These are phyloP conservation scores for Onychostoma macrolepis DNA, from an alignment of 2,113 vertebrate species.

Conservation along the genomic window DNA sequence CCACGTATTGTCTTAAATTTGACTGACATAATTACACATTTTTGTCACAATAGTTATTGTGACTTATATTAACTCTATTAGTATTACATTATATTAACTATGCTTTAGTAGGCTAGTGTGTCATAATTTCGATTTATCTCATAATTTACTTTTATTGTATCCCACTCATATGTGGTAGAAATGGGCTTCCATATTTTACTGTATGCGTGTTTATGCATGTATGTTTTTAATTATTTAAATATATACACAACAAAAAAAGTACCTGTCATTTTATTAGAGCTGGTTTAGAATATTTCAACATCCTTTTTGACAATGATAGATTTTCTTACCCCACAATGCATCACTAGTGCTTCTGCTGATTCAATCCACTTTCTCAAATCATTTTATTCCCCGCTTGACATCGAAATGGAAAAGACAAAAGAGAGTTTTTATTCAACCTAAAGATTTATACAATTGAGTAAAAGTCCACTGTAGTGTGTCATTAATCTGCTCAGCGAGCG, in stretches of 20 bases:
- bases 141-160: not conserved
- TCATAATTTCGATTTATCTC: not conserved
- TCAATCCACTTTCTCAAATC: not conserved
- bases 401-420: not conserved
- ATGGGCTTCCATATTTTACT: not conserved
- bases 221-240: not conserved
- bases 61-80: too few relatives aligned
- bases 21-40: too few relatives aligned
- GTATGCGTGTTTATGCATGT: not conserved
- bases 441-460: not conserved
- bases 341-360: not conserved
- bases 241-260: slow-evolving; percentile 22
- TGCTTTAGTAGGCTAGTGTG: too few relatives aligned
- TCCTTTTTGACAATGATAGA: not conserved
- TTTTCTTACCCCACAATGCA: not conserved
- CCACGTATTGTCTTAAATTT: too few relatives aligned
- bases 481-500: slow-evolving; percentile 29
- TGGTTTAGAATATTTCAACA: not conserved
- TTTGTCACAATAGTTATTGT: too few relatives aligned
- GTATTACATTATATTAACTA: too few relatives aligned
- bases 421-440: not conserved
- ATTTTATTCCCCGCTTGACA: not conserved
- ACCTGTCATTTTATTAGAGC: not conserved
- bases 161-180: not conserved
- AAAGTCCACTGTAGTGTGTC: not conserved